Percentiles rank a stretch among this genome's conserved stretches.
Evolutionary conservation across 2,113 vertebrate species (phyloP).

Genomic region (Oncorhynchus masou): DNA sequence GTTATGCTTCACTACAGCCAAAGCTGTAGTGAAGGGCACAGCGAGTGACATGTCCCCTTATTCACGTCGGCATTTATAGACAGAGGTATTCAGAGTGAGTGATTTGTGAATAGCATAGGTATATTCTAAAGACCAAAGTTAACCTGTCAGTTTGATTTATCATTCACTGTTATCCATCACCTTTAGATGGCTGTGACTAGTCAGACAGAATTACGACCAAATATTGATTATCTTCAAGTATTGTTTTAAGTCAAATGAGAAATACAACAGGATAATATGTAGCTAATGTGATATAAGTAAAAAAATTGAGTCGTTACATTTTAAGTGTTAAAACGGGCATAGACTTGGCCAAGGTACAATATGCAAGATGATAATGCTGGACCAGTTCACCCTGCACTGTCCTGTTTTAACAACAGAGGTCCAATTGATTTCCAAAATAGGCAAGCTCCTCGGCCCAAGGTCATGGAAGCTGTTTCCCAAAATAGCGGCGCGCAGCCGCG

Average conservation of each 20-base stretch:
- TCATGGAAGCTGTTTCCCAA: constrained; percentile 86
- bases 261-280: no score
- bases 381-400: constrained; percentile 16
- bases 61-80: background rate
- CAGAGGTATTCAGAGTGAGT: background rate
- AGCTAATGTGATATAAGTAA: background rate
- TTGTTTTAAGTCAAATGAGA: no score
- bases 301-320: no score
- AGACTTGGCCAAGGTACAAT: background rate
- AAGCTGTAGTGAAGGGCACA: background rate
- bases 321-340: no score
- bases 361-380: constrained; percentile 4
- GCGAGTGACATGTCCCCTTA: background rate
- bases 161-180: background rate
- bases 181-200: background rate
- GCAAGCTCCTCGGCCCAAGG: constrained; percentile 85
- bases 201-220: background rate
- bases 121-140: background rate
- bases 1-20: constrained; percentile 28
- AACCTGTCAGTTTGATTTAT: constrained; percentile 1
- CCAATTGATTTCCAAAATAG: constrained; percentile 85
- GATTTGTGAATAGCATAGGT: background rate
- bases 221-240: background rate
- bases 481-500: constrained; percentile 83
- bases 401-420: constrained; percentile 47